phyloP scores from a whole-genome alignment of 2,113 vertebrate species.

The Rallus limicola region DNA sequence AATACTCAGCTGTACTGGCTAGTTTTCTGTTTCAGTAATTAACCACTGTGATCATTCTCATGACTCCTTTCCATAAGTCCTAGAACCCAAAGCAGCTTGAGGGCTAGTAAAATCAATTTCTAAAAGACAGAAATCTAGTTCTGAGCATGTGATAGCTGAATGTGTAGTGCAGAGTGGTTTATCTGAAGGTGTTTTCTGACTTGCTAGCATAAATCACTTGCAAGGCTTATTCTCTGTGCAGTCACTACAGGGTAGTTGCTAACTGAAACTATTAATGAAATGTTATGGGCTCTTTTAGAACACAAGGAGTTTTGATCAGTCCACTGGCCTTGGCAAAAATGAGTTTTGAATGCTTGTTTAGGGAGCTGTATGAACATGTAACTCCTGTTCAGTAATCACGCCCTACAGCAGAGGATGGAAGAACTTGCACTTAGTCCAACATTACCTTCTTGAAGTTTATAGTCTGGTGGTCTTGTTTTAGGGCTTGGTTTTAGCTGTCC shows the following conservation, averaged over 20 bases:
- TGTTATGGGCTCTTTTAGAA: neutral
- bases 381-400: neutral
- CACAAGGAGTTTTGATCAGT: neutral
- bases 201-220: neutral
- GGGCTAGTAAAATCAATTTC: neutral
- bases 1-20: neutral
- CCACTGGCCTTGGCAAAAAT: neutral
- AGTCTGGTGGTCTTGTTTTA: neutral
- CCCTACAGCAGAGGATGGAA: neutral
- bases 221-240: neutral
- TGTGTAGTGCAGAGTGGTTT: neutral
- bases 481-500: neutral
- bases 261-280: neutral
- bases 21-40: neutral
- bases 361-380: neutral
- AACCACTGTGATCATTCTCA: neutral
- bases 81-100: neutral
- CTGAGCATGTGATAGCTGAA: neutral
- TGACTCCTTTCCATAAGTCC: neutral
- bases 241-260: neutral
- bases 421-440: neutral
- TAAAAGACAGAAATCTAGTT: neutral
- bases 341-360: neutral
- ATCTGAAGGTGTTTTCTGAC: neutral
- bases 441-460: fast-evolving